A percentile compares a stretch with the other conserved stretches of the same genome.
These are phyloP conservation scores for Babylonia areolata DNA, from an alignment of 1,140 invertebrate genomes.

Conservation along the genomic window DNA sequence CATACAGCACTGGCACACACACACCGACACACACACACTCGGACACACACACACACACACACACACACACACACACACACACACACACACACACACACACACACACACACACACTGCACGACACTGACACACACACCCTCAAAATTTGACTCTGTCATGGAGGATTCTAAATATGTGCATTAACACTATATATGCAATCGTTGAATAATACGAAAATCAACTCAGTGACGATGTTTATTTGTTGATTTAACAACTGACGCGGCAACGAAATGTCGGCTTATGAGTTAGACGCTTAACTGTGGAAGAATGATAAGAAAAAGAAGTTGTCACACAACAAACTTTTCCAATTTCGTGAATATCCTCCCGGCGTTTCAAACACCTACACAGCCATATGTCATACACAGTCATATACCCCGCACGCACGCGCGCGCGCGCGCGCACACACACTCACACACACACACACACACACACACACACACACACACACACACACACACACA, in stretches of 20 bases:
- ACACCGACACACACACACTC: not conserved
- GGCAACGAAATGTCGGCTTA: too few relatives aligned
- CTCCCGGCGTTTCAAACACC: not conserved
- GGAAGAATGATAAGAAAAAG: slow-evolving; percentile 53
- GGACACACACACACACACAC: not conserved
- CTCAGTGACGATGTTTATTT: too few relatives aligned
- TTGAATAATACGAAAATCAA: slow-evolving; percentile 78
- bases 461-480: not conserved
- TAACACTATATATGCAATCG: not conserved
- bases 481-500: not conserved
- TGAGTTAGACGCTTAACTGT: slow-evolving; percentile 78
- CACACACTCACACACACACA: not conserved
- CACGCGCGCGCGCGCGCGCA: too few relatives aligned
- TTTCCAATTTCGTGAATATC: not conserved
- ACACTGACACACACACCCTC: not conserved
- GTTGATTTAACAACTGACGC: too few relatives aligned
- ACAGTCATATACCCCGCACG: not conserved
- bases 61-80: not conserved
- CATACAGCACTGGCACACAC: not conserved
- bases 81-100: not conserved
- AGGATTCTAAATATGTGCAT: not conserved
- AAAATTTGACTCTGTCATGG: not conserved
- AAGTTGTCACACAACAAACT: not conserved
- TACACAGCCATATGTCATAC: slow-evolving; percentile 8
- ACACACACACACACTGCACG: not conserved